Conservation (phyloP, 2,888 invertebrate genomes). For the Tetranychus piercei region DNA sequence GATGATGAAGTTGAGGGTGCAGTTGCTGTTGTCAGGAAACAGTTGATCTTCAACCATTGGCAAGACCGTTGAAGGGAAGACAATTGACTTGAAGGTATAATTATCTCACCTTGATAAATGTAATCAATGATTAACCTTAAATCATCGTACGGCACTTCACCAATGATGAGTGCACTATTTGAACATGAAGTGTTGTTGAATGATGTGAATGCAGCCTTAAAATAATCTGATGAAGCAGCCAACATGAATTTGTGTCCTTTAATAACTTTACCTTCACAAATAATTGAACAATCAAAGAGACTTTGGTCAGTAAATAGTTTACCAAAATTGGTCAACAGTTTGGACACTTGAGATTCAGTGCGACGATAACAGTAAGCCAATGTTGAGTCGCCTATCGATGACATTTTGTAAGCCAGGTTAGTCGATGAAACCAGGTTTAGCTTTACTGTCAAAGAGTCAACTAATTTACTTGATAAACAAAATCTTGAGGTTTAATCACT, state of each 20-base stretch:
- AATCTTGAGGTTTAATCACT: not conserved
- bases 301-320: constrained; percentile 3
- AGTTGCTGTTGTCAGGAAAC: not conserved
- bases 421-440: not conserved
- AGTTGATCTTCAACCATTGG: constrained; percentile 3
- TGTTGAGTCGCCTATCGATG: not conserved
- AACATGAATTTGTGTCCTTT: constrained; percentile 20
- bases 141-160: constrained; percentile 8
- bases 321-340: not conserved
- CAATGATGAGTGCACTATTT: constrained; percentile 10
- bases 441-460: not conserved
- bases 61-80: constrained; percentile 1
- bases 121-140: constrained; percentile 8
- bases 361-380: not conserved
- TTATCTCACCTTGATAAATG: constrained; percentile 11
- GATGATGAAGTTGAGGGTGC: not conserved
- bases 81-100: not conserved
- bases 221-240: constrained; percentile 19
- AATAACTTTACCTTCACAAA: constrained; percentile 16
- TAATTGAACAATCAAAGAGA: constrained; percentile 10
- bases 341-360: not conserved
- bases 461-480: not conserved
- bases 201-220: constrained; percentile 18
- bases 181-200: constrained; percentile 12
- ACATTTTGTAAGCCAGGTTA: not conserved